Base-by-base conservation (phyloP, 92 coral and sea anemone species). In the Palythoa heliodiscus region DNA sequence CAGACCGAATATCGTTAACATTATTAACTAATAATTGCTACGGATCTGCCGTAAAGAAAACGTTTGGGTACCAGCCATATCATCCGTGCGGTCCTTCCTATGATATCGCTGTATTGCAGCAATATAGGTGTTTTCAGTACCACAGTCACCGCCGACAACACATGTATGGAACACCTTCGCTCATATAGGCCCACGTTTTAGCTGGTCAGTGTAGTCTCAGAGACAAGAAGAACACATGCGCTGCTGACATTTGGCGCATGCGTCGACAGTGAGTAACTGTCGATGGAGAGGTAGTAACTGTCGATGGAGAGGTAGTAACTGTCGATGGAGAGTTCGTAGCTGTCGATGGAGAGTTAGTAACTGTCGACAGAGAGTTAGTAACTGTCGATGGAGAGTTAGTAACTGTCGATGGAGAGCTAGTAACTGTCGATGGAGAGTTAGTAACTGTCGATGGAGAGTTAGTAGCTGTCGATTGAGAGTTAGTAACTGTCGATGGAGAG, bases 81-180 rank as follows among this genome's bases (percentile, higher is more conserved):
- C 52, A 37, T 71, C 82, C 17, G 15, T 35, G 40, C 82, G 11
- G 10, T 77, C 50, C 66, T 24, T 61, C 50, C 82, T 77, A 9
- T 17, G 67, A 77, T 50, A 77, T 24, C 67, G 48, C 55, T 77
- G 82, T 35, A 77, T 77, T n/a, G 66, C 82, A 77, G 82, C 82
- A 23, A 77, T 77, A 52, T 54, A 24, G 82, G 20, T 17, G 22
- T 77, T 77, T 77, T 77, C 82, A 61, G 82, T 77, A 35, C 67
- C 70, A 61, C 82, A 77, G 70, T 77, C 82, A 77, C 67, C 20
- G n/a, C 50, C 25, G 40, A 77, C 40, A 54, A 77, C 61, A 53
- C 55, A 14, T 8, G 78, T n/a, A n/a, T n/a, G n/a, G 78, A 74
- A 47, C 22, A 29, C 78, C 52, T n/a, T 74, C n/a, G n/a, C n/a